These are phyloP conservation scores for Cantharis lateralis DNA, from an alignment of 2,888 invertebrate species.

Conservation along the genomic window DNA sequence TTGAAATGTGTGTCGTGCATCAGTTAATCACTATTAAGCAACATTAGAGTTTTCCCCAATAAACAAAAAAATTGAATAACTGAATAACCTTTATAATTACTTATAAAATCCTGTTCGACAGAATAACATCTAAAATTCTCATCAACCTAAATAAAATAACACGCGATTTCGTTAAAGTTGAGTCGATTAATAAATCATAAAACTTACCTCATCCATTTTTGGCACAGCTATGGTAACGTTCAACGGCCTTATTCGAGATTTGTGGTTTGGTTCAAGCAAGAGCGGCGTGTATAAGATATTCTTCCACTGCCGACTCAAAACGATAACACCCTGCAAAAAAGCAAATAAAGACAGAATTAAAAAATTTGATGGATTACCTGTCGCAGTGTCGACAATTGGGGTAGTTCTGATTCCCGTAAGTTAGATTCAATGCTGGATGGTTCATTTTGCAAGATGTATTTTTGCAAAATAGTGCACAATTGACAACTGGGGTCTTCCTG, in stretches of 20 bases:
- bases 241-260: constrained; percentile 80
- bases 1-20: neutral
- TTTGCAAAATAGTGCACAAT: constrained; percentile 84
- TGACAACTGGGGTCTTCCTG: constrained; percentile 97
- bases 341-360: neutral
- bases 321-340: constrained; percentile 75
- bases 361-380: constrained; percentile 64
- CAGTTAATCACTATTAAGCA: neutral
- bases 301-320: constrained; percentile 95
- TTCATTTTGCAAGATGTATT: constrained; percentile 79
- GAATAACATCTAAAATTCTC: constrained; percentile 14
- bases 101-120: constrained; percentile 8
- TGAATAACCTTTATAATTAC: constrained; percentile 4
- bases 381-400: constrained; percentile 83
- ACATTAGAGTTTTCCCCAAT: neutral
- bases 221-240: constrained; percentile 90
- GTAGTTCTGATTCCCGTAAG: constrained; percentile 81
- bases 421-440: constrained; percentile 80
- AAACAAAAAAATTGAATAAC: neutral
- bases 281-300: constrained; percentile 93
- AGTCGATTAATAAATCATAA: neutral
- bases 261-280: constrained; percentile 83
- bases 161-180: neutral
- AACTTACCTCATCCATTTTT: constrained; percentile 75
- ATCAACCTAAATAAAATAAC: constrained; percentile 23